Conservation (phyloP, 2,888 invertebrate genomes). For the Ichneumon xanthorius region DNA sequence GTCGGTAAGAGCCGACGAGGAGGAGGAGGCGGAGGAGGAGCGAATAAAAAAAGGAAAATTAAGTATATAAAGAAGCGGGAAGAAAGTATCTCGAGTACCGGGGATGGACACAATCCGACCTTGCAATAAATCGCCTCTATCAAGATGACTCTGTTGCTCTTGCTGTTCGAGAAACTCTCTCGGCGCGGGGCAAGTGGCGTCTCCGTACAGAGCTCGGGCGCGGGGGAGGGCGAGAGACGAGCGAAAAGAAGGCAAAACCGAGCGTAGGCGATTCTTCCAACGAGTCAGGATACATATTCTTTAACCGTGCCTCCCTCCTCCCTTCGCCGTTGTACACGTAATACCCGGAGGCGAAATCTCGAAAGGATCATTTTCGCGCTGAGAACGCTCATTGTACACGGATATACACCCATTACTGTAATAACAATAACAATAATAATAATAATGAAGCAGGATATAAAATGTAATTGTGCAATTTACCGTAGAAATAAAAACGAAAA, state of each 20-base stretch:
- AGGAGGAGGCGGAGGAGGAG: conserved; percentile 35
- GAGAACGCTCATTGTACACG: conserved; percentile 48
- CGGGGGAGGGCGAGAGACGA: neutral
- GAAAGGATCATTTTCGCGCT: conserved; percentile 59
- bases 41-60: conserved; percentile 37
- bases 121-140: conserved; percentile 74
- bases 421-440: conserved; percentile 11
- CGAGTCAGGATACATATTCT: conserved; percentile 53
- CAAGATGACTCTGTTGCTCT: conserved; percentile 73
- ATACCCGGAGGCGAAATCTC: conserved; percentile 56
- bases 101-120: conserved; percentile 68
- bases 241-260: conserved; percentile 7
- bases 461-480: conserved; percentile 53
- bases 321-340: conserved; percentile 29
- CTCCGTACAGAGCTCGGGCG: conserved; percentile 62
- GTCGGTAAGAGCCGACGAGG: neutral
- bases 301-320: neutral
- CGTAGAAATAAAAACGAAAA: conserved; percentile 9
- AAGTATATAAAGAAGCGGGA: conserved; percentile 20
- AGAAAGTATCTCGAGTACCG: conserved; percentile 65
- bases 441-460: conserved; percentile 32
- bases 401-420: conserved; percentile 40
- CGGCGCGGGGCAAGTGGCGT: conserved; percentile 68
- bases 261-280: conserved; percentile 29
- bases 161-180: conserved; percentile 56